Conservation (phyloP, 2,113 vertebrate genomes). For the Arothron firmamentum region DNA sequence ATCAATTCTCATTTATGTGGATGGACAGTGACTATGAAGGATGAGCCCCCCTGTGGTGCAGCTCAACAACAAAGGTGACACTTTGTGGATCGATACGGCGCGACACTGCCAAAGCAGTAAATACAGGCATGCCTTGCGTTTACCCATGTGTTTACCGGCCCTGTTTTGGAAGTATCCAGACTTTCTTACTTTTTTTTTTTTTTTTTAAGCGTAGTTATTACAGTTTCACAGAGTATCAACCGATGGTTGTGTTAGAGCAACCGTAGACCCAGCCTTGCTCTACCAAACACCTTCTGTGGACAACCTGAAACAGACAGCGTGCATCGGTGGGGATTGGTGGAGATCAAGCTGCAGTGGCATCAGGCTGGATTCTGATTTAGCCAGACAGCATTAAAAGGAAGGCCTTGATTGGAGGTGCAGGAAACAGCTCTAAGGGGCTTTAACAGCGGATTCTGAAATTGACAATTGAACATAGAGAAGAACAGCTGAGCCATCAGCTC, state of each 20-base stretch:
- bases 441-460: no score
- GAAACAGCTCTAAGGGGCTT: background rate
- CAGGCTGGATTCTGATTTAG: no score
- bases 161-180: no score
- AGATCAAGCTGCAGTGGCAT: no score
- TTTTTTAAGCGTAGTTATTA: background rate
- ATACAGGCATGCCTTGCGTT: background rate
- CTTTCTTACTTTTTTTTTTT: background rate
- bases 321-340: no score
- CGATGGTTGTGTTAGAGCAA: no score
- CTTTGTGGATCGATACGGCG: conserved; percentile 32
- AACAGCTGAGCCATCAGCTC: background rate
- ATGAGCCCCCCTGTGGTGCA: conserved; percentile 7
- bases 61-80: conserved; percentile 27
- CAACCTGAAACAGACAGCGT: no score
- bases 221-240: no score
- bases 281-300: no score
- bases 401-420: background rate
- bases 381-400: background rate
- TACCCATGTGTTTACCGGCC: background rate
- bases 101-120: conserved; percentile 14
- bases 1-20: conserved; percentile 35
- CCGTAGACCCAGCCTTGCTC: no score
- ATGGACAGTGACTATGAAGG: conserved; percentile 13
- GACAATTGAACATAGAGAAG: background rate